Conservation (phyloP, 2,888 invertebrate genomes). For the Chymomyza fuscimana region DNA sequence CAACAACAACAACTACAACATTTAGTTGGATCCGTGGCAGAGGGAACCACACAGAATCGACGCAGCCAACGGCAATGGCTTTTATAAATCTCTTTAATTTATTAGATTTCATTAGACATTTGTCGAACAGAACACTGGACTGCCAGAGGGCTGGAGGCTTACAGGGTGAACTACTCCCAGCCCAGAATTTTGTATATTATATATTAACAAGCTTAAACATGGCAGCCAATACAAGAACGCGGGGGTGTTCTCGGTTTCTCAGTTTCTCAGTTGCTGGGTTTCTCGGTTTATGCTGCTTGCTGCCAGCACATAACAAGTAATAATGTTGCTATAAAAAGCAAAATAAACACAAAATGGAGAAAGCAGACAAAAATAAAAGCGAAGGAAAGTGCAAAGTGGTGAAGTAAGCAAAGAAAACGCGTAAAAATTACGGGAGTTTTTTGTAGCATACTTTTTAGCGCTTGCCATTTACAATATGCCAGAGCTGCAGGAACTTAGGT, state of each 20-base stretch:
- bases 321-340: constrained; percentile 57
- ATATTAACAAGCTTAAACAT: constrained; percentile 69
- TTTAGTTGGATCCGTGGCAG: background rate
- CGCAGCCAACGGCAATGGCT: constrained; percentile 51
- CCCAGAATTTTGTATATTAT: constrained; percentile 47
- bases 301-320: constrained; percentile 52
- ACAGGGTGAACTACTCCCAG: constrained; percentile 15
- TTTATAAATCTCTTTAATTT: constrained; percentile 73
- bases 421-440: background rate
- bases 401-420: background rate
- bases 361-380: constrained; percentile 41
- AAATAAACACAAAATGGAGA: background rate
- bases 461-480: background rate
- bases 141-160: constrained; percentile 16
- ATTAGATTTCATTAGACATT: constrained; percentile 73
- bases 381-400: constrained; percentile 7
- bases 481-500: background rate
- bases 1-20: background rate
- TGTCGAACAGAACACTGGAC: constrained; percentile 15
- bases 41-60: constrained; percentile 2
- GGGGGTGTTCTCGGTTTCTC: background rate
- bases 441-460: background rate
- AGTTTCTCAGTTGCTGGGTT: background rate
- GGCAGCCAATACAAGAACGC: constrained; percentile 27
- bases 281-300: background rate